phyloP scores from a whole-genome alignment of 2,113 vertebrate genomes.

The Zosterops japonicus region DNA sequence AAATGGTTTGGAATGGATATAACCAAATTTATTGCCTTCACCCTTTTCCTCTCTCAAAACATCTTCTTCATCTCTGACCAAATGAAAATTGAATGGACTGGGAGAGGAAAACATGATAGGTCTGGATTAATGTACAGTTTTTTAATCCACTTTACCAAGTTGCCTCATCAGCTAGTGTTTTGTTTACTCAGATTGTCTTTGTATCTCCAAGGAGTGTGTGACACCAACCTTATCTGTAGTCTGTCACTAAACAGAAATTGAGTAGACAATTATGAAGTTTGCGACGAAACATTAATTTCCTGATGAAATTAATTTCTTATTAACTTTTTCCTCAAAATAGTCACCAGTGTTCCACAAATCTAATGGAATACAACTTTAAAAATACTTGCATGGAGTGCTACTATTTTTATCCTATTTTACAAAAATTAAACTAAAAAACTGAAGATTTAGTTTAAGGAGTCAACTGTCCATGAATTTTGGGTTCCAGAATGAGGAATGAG shows the following conservation, averaged over 20 bases:
- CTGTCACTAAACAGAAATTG: neutral
- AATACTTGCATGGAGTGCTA: neutral
- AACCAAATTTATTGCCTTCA: neutral
- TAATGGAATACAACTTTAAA: neutral
- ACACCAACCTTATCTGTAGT: neutral
- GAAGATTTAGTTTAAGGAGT: neutral
- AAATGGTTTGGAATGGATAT: neutral
- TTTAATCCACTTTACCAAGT: neutral
- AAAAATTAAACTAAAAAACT: neutral
- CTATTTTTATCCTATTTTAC: neutral
- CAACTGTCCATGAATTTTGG: neutral
- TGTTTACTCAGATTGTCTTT: neutral
- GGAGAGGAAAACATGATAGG: neutral
- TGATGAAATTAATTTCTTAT: neutral
- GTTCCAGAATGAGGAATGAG: neutral
- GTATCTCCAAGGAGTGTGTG: neutral
- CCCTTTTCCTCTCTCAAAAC: neutral
- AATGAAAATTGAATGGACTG: neutral
- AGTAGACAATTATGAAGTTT: neutral
- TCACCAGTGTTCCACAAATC: neutral
- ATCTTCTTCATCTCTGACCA: neutral
- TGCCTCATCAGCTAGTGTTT: neutral
- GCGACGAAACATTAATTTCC: neutral
- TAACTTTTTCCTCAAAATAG: neutral
- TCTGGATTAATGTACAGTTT: neutral